phyloP scores from a whole-genome alignment of 2,113 vertebrate species.

The Ciconia boyciana region DNA sequence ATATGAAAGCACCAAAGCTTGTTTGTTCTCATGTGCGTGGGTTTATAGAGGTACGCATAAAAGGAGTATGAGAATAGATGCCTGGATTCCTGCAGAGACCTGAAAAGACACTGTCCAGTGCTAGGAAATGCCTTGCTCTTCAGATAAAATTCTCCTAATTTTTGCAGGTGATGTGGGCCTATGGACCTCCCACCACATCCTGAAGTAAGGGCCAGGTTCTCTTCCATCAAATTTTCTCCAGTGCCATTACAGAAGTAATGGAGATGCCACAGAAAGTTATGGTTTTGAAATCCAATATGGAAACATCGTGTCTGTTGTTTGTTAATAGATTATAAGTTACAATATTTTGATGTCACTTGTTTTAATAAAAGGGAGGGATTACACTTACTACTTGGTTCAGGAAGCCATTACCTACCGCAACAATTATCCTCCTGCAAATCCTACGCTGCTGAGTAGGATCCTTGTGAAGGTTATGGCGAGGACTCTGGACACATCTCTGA shows the following conservation, averaged over 20 bases:
- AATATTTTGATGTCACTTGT: background rate
- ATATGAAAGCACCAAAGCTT: background rate
- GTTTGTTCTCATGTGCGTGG: background rate
- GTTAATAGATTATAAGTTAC: background rate
- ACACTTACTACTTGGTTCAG: background rate
- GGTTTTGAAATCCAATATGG: background rate
- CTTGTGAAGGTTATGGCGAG: background rate
- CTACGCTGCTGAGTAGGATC: background rate
- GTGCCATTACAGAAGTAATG: background rate
- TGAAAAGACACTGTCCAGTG: background rate
- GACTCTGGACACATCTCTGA: background rate
- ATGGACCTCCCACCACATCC: background rate
- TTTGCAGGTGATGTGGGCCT: background rate
- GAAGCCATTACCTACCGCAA: background rate
- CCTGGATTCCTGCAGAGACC: background rate
- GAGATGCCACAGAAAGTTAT: background rate
- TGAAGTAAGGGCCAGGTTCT: background rate
- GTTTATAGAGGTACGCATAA: background rate
- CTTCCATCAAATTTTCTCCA: background rate
- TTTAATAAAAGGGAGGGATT: background rate
- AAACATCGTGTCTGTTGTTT: background rate
- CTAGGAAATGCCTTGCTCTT: background rate
- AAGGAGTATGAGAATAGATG: background rate
- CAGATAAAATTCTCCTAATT: background rate
- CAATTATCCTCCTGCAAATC: background rate